phyloP scores from a whole-genome alignment of 1,140 invertebrate species.

The Ceratosolen solmsi region DNA sequence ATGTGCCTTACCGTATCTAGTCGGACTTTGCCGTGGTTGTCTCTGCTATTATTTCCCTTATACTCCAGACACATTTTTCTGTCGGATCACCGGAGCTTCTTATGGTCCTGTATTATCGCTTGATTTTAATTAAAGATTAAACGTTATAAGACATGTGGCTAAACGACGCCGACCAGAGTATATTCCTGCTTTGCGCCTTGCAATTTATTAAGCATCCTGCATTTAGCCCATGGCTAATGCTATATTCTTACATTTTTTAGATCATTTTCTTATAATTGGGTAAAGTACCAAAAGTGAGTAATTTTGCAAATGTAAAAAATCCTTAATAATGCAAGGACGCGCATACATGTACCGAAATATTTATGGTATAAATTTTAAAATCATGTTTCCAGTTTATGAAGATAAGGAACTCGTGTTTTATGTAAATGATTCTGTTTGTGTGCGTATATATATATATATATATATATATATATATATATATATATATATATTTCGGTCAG shows the following conservation, averaged over 20 bases:
- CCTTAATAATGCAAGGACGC: background rate
- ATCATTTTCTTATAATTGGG: background rate
- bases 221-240: background rate
- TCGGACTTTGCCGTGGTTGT: background rate
- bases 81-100: background rate
- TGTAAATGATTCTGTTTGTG: background rate
- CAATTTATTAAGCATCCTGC: background rate
- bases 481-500: too few relatives aligned
- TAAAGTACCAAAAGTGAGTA: background rate
- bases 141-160: background rate
- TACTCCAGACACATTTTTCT: background rate
- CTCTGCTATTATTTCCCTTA: background rate
- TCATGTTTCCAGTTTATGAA: background rate
- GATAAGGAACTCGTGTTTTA: background rate
- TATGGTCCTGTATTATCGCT: background rate
- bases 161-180: background rate
- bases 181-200: background rate
- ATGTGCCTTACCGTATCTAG: conserved; percentile 28
- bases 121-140: background rate
- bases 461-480: too few relatives aligned
- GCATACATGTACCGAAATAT: background rate
- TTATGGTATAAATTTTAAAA: background rate
- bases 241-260: background rate
- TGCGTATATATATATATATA: too few relatives aligned
- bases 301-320: background rate